Evolutionary conservation across 2,797 vertebrate species (phyloP).

Genomic region (Pitangus sulphuratus): DNA sequence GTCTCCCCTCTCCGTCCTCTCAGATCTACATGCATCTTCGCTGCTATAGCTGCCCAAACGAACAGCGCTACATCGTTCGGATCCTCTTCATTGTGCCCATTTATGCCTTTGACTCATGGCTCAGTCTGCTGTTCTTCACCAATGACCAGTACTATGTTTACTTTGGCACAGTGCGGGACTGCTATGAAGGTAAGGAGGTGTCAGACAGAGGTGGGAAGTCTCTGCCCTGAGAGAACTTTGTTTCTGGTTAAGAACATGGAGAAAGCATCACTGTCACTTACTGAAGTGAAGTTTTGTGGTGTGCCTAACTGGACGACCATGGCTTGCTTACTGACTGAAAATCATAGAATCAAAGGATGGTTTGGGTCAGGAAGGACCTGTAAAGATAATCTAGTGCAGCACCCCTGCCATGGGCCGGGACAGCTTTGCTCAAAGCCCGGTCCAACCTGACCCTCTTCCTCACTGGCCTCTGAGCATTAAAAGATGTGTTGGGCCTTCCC

Average conservation of each 20-base stretch:
- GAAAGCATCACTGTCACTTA: not conserved
- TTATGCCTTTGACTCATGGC: constrained; percentile 98
- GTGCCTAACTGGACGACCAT: not conserved
- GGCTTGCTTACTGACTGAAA: not conserved
- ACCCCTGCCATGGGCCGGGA: not conserved
- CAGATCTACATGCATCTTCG: constrained; percentile 99
- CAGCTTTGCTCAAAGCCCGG: not conserved
- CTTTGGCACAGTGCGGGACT: constrained; percentile 94
- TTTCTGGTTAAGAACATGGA: not conserved
- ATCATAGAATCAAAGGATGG: not conserved
- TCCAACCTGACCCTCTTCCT: not conserved
- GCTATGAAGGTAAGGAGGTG: constrained; percentile 90
- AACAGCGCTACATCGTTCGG: constrained; percentile 96
- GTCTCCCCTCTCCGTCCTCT: not conserved
- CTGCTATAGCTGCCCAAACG: constrained; percentile 92
- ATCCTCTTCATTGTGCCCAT: constrained; percentile 99
- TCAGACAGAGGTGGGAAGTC: not conserved
- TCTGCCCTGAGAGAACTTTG: not conserved
- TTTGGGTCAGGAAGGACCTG: not conserved
- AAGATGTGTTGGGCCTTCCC: not conserved
- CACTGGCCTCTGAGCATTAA: not conserved
- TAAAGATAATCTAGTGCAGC: not conserved
- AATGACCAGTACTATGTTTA: constrained; percentile 99
- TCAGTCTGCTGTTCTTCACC: constrained; percentile 98
- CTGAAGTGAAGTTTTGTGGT: not conserved